Evolutionary conservation across 2,113 vertebrate species (phyloP), one percentile per base, ranked within the genome.

Genomic region (Albula goreensis): DNA sequence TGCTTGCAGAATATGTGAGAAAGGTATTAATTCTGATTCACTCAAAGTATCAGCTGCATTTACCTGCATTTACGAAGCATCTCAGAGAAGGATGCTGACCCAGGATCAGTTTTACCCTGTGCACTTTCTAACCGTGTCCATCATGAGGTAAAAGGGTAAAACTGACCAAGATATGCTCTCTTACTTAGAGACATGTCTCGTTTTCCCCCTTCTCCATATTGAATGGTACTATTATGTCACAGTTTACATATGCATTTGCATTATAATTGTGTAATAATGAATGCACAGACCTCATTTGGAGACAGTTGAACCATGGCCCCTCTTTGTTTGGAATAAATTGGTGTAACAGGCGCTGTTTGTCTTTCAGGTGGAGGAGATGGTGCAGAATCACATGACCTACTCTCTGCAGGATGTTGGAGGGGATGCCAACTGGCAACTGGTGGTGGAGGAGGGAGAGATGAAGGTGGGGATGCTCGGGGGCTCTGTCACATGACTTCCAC

Each of bases 391-490:
- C 80, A 98, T 99, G 97, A 97, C 97, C 0, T 99, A 99, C 6
- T 99, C 98, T 9, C 96, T 99, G 89, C 98, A 99, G 92, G 98
- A 99, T 88, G 95, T 98, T 88, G 98, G 98, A n/a, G 98, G 98
- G 77, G 98, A 99, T 95, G 98, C 98, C 52, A 99, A 99, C 92
- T 99, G 98, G 98, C 98, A 99, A 86, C 93, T 99, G 90, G 97
- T 99, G 81, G 97, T 98, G 89, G 98, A 99, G 95, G 98, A 99
- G 94, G 98, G 98, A 83, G 98, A 99, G 93, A 99, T 99, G 97
- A 99, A 99, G 97, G 98, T 98, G 95, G 96, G 86, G 48, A 31
- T n/a, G 70, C 9, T 6, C 19, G 9, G n/a, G 6, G 5, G 4
- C 9, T 2, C 52, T 13, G 78, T 79, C 78, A 15, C 78, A 41